Base-by-base conservation (phyloP, 2,888 invertebrate species). In the Lamproptera curius region DNA sequence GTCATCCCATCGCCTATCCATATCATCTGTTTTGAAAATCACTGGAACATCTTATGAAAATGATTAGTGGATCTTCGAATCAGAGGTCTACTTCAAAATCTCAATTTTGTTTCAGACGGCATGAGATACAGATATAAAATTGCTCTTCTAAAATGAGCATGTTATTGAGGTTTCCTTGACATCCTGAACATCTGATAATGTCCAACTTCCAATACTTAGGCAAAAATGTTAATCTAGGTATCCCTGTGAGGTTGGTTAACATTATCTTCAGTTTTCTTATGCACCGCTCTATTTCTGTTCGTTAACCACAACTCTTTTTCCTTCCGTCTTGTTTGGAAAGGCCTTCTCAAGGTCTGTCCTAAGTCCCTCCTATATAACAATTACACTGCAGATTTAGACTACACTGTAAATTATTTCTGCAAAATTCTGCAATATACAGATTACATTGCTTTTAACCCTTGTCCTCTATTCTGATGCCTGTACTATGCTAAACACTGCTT, bases 201-300 rank as follows among this genome's bases (percentile, higher is more conserved):
- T 59, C 5, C 41, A 50, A 15, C 54, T 58, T 52, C 50, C 52
- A 10, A 16, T 55, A 5, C 57, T 58, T 49, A 56, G 54, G 51
- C 41, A 50, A 8, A 58, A 56, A 34, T 52, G 38, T 38, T 4
- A 39, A 49, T 10, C 35, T 40, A 44, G 53, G 50, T 34, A 11
- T 31, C n/a, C 31, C 31, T 31, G 11, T 31, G 11, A 36, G 17
- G 16, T 11, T 36, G 36, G n/a, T 36, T 20, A 20, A 20, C 20
- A 20, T 20, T 20, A 20, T 20, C 4, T 20, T 20, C 6, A 20
- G 6, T 20, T 20, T 20, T 3, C 20, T 20, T 20, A 20, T 20
- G 20, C 6, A 6, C 6, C 20, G 20, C 20, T 20, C 17, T n/a
- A 43, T 36, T 14, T 11, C 15, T n/a, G 36, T 43, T 9, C 33